These are phyloP conservation scores for Conger conger DNA, from an alignment of 2,113 vertebrate genomes.

Conservation along the genomic window DNA sequence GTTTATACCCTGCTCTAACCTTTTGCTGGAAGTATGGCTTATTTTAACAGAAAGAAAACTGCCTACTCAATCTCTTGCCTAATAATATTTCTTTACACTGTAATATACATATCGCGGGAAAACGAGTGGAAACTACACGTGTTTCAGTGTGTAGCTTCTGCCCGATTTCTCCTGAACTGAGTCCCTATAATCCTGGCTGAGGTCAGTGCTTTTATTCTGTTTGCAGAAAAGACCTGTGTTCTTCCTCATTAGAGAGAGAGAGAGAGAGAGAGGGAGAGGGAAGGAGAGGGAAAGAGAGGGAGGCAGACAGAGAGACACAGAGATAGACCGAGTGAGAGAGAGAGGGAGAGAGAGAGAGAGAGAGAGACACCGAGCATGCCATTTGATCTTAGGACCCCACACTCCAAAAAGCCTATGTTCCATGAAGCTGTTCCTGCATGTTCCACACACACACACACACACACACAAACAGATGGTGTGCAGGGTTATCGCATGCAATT, in stretches of 20 bases:
- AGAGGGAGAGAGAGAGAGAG: not conserved
- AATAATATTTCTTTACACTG: conserved; percentile 4
- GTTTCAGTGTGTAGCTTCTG: not conserved
- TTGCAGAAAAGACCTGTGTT: conserved; percentile 18
- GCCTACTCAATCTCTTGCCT: conserved; percentile 20
- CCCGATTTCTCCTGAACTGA: conserved; percentile 2
- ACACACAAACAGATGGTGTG: not conserved
- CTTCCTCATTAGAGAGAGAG: conserved; percentile 17
- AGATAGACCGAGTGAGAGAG: too few species aligned
- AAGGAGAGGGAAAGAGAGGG: not conserved
- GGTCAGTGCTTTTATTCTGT: conserved; percentile 13
- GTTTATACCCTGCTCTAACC: conserved; percentile 52
- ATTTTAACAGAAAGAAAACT: conserved; percentile 22
- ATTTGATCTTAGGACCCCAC: not conserved
- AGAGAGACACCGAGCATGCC: not conserved
- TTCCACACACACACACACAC: not conserved
- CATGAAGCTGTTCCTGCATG: not conserved
- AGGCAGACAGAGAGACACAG: too few species aligned
- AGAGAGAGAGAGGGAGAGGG: too few species aligned
- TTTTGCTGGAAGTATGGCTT: conserved; percentile 35
- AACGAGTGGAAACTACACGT: not conserved
- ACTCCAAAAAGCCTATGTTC: not conserved
- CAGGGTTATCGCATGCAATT: not conserved
- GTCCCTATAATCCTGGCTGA: not conserved
- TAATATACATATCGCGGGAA: conserved; percentile 16